Evolutionary conservation across 2,797 vertebrate species (phyloP), one percentile per base, ranked within the genome.

Genomic region (Sebastes trivittatus): DNA sequence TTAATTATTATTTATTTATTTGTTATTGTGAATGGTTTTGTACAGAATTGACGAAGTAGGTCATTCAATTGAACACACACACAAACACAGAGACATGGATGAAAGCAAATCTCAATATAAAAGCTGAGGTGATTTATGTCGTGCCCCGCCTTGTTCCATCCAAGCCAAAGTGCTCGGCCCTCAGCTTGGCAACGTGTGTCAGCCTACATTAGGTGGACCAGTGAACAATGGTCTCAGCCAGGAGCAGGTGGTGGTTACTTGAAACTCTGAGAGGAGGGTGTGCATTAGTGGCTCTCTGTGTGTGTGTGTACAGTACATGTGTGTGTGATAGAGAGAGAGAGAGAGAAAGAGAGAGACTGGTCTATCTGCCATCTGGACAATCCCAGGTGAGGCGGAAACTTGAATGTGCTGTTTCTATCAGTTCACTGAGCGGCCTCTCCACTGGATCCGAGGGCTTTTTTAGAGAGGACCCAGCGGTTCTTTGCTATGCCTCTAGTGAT

Each of bases 191-290:
- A 92, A 92, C 88, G 89, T 89, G 90, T 93, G 93, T 93, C 94
- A 93, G 87, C 86, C 87, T 79, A 79, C 86, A 93, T 94, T 94
- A 94, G 89, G 88, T 91, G 91, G 87, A 87, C 88, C 81, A 87
- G 73, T 92, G 92, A 93, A 93, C 93, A 94, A 93, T 92, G 80
- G 91, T 64, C 81, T 82, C 71, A 87, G 91, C 84, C 91, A 92
- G 86, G 88, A 93, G 89, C 94, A 94, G 93, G 91, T 93, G 93
- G 91, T 72, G 83, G 87, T 89, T 88, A 88, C 92, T 92, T 85
- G 87, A 88, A 85, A 83, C 86, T 91, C 87, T 84, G 89, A 88
- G 86, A 84, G 79, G 83, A 77, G 87, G 84, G 49, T 88, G 83
- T 87, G 75, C 77, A 86, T 89, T 87, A 85, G 84, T 78, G 82